Conservation (phyloP, 2,888 invertebrate species). For the Osmoderma eremita region DNA sequence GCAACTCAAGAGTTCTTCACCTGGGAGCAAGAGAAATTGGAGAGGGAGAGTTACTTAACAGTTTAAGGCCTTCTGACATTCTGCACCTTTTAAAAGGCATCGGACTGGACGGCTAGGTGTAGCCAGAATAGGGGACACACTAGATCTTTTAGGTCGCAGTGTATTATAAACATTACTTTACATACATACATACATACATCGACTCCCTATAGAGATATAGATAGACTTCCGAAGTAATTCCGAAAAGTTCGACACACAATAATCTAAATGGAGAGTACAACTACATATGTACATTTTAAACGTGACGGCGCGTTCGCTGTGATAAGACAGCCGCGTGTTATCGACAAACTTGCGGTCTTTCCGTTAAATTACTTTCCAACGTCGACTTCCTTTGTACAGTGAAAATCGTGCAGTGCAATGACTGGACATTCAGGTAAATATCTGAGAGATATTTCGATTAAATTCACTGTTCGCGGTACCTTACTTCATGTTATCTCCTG, state of each 20-base stretch:
- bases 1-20: too few relatives aligned
- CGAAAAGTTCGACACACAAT: background rate
- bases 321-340: constrained; percentile 29
- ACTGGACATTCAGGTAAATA: constrained; percentile 35
- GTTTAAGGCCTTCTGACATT: too few relatives aligned
- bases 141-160: too few relatives aligned
- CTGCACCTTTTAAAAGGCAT: too few relatives aligned
- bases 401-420: constrained; percentile 26
- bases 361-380: constrained; percentile 23
- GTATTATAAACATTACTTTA: too few relatives aligned
- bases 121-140: too few relatives aligned
- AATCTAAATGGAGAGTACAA: too few relatives aligned
- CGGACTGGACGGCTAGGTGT: too few relatives aligned
- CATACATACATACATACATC: too few relatives aligned
- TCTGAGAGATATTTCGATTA: constrained; percentile 5
- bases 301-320: constrained; percentile 12
- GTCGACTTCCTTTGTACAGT: constrained; percentile 21
- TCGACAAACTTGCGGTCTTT: constrained; percentile 29
- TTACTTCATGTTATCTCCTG: constrained; percentile 18
- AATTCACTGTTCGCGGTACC: background rate
- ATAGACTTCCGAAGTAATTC: background rate
- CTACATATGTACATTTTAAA: background rate
- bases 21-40: too few relatives aligned
- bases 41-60: too few relatives aligned
- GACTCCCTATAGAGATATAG: background rate